Evolutionary conservation across 2,888 invertebrate genomes (phyloP), one percentile per base, ranked within the genome.

Genomic region (Crematogaster levior): DNA sequence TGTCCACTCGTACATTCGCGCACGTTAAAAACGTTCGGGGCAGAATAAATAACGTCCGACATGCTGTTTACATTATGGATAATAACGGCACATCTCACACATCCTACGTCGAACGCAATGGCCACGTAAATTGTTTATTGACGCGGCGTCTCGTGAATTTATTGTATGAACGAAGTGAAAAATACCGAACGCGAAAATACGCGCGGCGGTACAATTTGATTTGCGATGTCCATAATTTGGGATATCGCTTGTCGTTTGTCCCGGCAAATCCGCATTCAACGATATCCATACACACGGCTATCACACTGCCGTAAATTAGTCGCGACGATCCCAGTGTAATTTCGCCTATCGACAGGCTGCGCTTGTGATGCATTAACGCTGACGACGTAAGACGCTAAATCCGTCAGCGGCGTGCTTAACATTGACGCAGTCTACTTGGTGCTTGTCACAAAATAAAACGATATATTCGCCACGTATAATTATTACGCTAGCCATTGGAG

Each of bases 291-390:
- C 40, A 65, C 24, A 34, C 37, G 46, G 46, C 68, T 30, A 43
- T 53, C 48, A 24, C 27, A 27, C 21, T 48, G n/a, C 56, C 83
- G 73, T 85, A 80, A 85, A 86, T 87, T 86, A 80, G 74, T 65
- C 46, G 30, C 21, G 46, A 79, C 53, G 27, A 56, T 30, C 75
- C 66, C 15, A 30, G 46, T 43, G 58, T 65, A 81, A 63, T 83
- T 83, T 80, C 79, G 79, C 66, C 79, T 73, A 61, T 85, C 81
- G 81, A 79, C 81, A 30, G 40, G 53, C 77, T 53, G 30, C 63
- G 46, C 74, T 66, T 53, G 46, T 61, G 80, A 85, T 77, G 72
- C 46, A 77, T 82, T 73, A 72, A 12, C 60, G 18, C 37, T 58
- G 37, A n/a, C 46, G 58, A 70, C 63, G 60, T 81, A 80, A 84